Conservation (phyloP, 2,888 invertebrate genomes). For the Palloptera scutellata region DNA sequence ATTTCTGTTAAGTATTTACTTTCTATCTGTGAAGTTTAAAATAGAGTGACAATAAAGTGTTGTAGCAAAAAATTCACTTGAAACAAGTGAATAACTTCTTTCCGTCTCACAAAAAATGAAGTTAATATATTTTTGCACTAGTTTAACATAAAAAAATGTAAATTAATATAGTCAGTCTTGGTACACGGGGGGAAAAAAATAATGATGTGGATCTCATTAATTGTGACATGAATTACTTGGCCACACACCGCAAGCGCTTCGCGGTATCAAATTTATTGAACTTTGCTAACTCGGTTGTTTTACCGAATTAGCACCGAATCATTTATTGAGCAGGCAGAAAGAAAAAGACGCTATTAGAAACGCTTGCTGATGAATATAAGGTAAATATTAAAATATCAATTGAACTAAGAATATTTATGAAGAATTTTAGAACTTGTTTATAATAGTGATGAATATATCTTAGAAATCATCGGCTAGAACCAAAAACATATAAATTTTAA, state of each 20-base stretch:
- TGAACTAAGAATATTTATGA: too few species aligned
- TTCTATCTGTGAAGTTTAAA: too few species aligned
- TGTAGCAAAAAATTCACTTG: too few species aligned
- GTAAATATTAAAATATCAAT: conserved; percentile 26
- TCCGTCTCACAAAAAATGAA: not conserved
- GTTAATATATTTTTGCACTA: not conserved
- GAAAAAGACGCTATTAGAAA: conserved; percentile 16
- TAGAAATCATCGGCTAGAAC: too few species aligned
- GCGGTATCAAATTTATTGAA: conserved; percentile 72
- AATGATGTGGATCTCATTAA: too few species aligned
- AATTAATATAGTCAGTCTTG: not conserved
- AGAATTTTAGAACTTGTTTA: too few species aligned
- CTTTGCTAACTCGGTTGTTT: conserved; percentile 73
- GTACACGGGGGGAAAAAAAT: not conserved
- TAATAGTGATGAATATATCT: too few species aligned
- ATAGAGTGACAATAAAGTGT: too few species aligned
- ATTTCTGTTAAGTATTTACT: too few species aligned
- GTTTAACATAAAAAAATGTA: too few species aligned
- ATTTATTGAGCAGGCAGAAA: conserved; percentile 70
- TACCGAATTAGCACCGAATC: conserved; percentile 70
- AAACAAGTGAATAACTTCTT: not conserved
- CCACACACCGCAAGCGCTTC: conserved; percentile 65
- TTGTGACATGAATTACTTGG: conserved; percentile 68
- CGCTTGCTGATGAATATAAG: conserved; percentile 23
- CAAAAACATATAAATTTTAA: too few species aligned